These are phyloP conservation scores for Lycaon pictus DNA, from an alignment of 2,113 vertebrate genomes.

Conservation along the genomic window DNA sequence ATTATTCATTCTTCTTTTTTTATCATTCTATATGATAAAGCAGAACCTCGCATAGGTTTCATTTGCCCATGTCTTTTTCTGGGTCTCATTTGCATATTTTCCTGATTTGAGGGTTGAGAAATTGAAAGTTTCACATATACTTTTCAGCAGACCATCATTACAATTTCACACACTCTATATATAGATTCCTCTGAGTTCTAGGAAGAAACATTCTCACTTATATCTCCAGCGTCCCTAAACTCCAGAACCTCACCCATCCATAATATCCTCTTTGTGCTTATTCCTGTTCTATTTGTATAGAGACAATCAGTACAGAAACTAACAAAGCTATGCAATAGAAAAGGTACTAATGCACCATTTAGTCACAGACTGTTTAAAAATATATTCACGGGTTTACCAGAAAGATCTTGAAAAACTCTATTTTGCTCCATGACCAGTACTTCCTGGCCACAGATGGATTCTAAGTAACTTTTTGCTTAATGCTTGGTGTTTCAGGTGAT, in stretches of 20 bases:
- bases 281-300: slow-evolving; percentile 8
- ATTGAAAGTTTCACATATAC: neutral
- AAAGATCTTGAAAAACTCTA: slow-evolving; percentile 86
- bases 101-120: neutral
- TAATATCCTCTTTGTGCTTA: neutral
- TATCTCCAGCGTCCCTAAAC: neutral
- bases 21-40: neutral
- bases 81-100: neutral
- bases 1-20: slow-evolving; percentile 17
- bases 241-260: neutral
- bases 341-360: slow-evolving; percentile 92
- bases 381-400: slow-evolving; percentile 88
- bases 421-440: slow-evolving; percentile 87
- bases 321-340: slow-evolving; percentile 91
- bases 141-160: neutral
- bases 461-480: slow-evolving; percentile 94
- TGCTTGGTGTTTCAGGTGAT: slow-evolving; percentile 92
- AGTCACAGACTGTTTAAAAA: slow-evolving; percentile 88
- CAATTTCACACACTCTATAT: neutral
- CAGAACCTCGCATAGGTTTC: neutral
- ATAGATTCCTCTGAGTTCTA: neutral
- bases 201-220: neutral
- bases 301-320: slow-evolving; percentile 89
- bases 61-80: neutral
- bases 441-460: slow-evolving; percentile 72